phyloP scores from a whole-genome alignment of 2,888 invertebrate species.

The Cerastis leucographa region DNA sequence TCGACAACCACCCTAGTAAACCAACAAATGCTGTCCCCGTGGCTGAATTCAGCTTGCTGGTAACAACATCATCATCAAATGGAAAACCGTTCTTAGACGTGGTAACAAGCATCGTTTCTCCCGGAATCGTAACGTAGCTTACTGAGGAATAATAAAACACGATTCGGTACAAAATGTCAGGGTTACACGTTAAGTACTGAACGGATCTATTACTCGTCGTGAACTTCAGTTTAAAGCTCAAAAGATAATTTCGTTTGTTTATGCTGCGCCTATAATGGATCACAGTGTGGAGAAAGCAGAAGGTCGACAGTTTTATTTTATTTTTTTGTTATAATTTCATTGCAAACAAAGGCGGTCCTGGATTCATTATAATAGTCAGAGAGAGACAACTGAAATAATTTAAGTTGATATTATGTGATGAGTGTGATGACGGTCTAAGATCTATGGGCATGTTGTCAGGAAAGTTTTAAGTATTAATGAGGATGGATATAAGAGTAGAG shows the following conservation, averaged over 20 bases:
- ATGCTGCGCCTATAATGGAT: conserved; percentile 53
- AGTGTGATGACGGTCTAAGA: too few species aligned
- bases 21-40: too few species aligned
- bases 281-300: conserved; percentile 5
- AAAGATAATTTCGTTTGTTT: conserved; percentile 69
- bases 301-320: background rate
- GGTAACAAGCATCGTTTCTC: background rate
- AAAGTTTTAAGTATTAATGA: too few species aligned
- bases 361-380: background rate
- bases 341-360: background rate
- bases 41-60: too few species aligned
- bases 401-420: too few species aligned
- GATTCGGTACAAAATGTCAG: conserved; percentile 44
- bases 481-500: too few species aligned
- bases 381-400: background rate
- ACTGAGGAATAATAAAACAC: conserved; percentile 35
- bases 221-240: conserved; percentile 66
- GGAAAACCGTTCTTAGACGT: background rate
- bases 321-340: background rate
- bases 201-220: conserved; percentile 59
- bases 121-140: conserved; percentile 9
- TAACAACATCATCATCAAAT: too few species aligned
- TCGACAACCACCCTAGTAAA: too few species aligned
- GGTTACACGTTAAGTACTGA: conserved; percentile 40
- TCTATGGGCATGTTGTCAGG: too few species aligned